Evolutionary conservation across 2,113 vertebrate genomes (phyloP).

Genomic region (Baryphthengus martii): DNA sequence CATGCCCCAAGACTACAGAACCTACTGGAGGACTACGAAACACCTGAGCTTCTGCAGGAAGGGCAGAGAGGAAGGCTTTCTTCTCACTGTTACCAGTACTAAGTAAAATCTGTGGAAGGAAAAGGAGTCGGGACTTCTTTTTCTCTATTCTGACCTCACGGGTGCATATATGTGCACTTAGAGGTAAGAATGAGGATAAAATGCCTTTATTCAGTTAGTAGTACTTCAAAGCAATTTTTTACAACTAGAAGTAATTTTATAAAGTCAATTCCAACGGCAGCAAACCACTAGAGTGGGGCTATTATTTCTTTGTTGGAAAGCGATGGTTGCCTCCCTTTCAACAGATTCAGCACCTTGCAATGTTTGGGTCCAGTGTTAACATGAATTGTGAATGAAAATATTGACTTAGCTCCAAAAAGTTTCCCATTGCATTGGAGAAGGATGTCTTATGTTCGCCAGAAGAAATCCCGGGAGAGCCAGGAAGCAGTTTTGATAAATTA

Average conservation of each 20-base stretch:
- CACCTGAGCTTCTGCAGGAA: neutral
- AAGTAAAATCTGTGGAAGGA: neutral
- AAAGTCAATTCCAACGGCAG: neutral
- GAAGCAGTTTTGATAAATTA: constrained; percentile 69
- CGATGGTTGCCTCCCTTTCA: neutral
- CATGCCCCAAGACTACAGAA: neutral
- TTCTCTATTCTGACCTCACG: neutral
- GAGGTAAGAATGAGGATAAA: neutral
- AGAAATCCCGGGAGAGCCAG: constrained; percentile 39
- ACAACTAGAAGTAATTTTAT: neutral
- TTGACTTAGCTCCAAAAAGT: constrained; percentile 41
- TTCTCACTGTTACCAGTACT: neutral
- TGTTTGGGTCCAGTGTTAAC: neutral
- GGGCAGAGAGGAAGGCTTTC: neutral
- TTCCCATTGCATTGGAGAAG: constrained; percentile 10
- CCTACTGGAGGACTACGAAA: neutral
- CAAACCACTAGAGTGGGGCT: neutral
- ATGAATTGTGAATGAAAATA: constrained; percentile 51
- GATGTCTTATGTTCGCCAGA: neutral
- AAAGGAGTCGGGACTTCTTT: neutral
- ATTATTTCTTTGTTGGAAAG: constrained; percentile 1
- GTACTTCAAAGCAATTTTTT: neutral
- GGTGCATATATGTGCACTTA: neutral
- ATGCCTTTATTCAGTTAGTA: neutral
- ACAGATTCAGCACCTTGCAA: neutral